Conservation (phyloP, 2,113 vertebrate species). For the Haemorhous mexicanus region DNA sequence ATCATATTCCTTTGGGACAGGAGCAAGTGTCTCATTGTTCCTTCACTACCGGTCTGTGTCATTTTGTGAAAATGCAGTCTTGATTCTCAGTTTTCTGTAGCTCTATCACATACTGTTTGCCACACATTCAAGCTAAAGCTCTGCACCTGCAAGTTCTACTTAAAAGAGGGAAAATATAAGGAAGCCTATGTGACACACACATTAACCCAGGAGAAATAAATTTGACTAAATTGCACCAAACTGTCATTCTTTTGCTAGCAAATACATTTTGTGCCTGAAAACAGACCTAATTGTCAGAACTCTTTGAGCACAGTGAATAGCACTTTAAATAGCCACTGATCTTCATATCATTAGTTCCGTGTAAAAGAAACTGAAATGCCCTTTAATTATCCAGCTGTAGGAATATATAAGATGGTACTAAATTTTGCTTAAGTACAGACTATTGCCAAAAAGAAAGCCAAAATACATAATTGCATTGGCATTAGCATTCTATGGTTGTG, state of each 20-base stretch:
- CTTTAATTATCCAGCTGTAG: slow-evolving; percentile 75
- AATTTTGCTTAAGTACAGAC: slow-evolving; percentile 70
- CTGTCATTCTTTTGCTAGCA: neutral
- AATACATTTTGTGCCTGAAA: neutral
- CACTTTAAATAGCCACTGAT: slow-evolving; percentile 63
- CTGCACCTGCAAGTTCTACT: neutral
- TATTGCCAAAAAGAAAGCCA: slow-evolving; percentile 66
- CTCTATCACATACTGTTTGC: neutral
- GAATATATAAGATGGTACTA: slow-evolving; percentile 55
- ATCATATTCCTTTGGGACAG: slow-evolving; percentile 10
- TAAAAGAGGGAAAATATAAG: neutral
- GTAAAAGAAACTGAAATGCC: slow-evolving; percentile 59
- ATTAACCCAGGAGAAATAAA: neutral
- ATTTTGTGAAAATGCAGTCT: neutral
- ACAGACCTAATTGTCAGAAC: neutral
- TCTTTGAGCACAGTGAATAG: neutral
- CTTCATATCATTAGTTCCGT: slow-evolving; percentile 51
- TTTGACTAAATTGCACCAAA: neutral
- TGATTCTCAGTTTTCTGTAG: neutral
- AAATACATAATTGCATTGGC: slow-evolving; percentile 69
- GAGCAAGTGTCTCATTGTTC: neutral
- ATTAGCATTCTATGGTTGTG: slow-evolving; percentile 60
- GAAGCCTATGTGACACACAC: neutral
- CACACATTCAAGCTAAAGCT: neutral
- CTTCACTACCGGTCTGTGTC: neutral